Conservation (phyloP, 1,140 invertebrate species). For the Heterodera schachtii region DNA sequence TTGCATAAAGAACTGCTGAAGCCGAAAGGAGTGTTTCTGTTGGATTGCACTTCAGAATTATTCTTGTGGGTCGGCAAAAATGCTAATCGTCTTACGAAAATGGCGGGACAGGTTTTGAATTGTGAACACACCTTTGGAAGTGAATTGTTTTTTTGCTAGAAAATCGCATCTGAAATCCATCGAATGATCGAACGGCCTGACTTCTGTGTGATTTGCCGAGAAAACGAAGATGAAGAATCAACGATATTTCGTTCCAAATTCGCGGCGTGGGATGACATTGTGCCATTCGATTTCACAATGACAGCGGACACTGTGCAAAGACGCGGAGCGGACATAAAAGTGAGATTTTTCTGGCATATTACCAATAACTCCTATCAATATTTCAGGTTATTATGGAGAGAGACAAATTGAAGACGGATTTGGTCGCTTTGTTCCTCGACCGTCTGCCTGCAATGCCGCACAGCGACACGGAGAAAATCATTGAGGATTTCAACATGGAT, state of each 20-base stretch:
- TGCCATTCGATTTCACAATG: constrained; percentile 96
- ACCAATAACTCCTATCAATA: not conserved
- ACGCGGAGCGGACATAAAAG: constrained; percentile 81
- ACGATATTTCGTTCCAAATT: constrained; percentile 97
- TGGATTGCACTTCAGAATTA: constrained; percentile 92
- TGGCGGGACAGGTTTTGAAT: constrained; percentile 72
- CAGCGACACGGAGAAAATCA: constrained; percentile 83
- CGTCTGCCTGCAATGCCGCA: constrained; percentile 83
- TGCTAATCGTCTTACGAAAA: constrained; percentile 88
- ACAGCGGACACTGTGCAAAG: constrained; percentile 94
- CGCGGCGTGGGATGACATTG: constrained; percentile 95
- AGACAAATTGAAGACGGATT: constrained; percentile 77
- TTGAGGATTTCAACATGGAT: constrained; percentile 91
- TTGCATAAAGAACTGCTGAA: constrained; percentile 76
- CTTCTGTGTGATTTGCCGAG: constrained; percentile 83
- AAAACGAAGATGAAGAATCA: constrained; percentile 72
- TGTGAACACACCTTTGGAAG: not conserved
- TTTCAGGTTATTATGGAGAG: constrained; percentile 67
- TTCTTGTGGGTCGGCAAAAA: constrained; percentile 99
- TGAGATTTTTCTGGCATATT: constrained; percentile 21
- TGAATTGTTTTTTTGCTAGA: constrained; percentile 35
- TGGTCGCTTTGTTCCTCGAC: constrained; percentile 91
- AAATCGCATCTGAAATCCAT: constrained; percentile 61
- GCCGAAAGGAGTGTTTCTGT: constrained; percentile 89
- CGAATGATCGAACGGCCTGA: constrained; percentile 83